A percentile compares a stretch with the other conserved stretches of the same genome.
Conservation (phyloP, 2,797 vertebrate species). For the Nasua narica region DNA sequence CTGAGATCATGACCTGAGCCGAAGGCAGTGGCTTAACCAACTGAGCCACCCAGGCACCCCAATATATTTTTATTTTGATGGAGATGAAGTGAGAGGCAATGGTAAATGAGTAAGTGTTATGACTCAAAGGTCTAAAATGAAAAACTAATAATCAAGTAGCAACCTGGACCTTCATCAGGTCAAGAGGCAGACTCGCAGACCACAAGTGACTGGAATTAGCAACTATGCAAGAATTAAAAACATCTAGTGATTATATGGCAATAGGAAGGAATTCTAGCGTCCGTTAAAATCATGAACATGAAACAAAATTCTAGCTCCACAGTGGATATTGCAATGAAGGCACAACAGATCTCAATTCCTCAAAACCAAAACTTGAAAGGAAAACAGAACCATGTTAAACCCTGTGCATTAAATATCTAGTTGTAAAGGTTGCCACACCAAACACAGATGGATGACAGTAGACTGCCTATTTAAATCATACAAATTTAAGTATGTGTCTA, state of each 20-base stretch:
- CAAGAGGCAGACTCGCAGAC: not conserved
- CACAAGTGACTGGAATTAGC: not conserved
- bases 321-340: not conserved
- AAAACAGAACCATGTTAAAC: not conserved
- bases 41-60: too few relatives aligned
- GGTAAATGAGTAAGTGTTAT: not conserved
- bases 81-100: not conserved
- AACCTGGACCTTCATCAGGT: not conserved
- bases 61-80: not conserved
- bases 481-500: not conserved
- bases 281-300: not conserved
- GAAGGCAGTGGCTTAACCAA: too few relatives aligned
- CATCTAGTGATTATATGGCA: not conserved
- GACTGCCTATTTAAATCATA: not conserved
- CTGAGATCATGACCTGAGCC: too few relatives aligned
- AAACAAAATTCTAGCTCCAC: not conserved
- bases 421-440: not conserved
- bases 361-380: not conserved
- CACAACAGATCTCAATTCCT: not conserved
- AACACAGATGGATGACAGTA: not conserved
- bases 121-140: not conserved
- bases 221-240: not conserved
- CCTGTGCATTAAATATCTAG: not conserved
- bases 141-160: not conserved
- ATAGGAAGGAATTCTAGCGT: not conserved